Evolutionary conservation across 2,113 vertebrate species (phyloP), one percentile per base, ranked within the genome.

Genomic region (Cinclus mexicanus): DNA sequence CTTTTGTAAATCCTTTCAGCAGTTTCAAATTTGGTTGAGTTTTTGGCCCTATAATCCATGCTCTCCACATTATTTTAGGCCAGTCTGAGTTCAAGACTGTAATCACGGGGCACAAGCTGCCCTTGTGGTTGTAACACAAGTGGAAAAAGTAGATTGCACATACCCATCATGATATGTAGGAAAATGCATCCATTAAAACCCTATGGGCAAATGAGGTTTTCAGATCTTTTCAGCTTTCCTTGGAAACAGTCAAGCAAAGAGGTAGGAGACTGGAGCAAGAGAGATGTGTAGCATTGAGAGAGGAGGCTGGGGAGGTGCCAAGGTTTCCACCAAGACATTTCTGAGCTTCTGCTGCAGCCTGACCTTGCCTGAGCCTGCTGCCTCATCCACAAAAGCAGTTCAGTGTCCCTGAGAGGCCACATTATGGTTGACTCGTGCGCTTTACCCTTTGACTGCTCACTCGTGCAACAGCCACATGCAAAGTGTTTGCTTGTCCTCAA

Each of bases 1-100:
- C 46, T 37, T 87, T 41, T 77, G 52, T 70, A 67, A 91, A 69
- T 61, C 37, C 59, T 85, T 39, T 15, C 55, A 91, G 39, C 53
- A 50, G 56, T 70, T 87, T 71, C 74, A 85, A 87, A 93, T 87
- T 88, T 88, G 63, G 39, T 50, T 4, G 22, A 18, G 53, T 82
- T 23, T 25, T 57, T 77, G 84, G 49, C 63, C 64, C 69, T 94
- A 77, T 94, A 75, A 79, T 89, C 83, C 50, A 1, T 65, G 22
- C 39, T 75, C 65, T 93, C 26, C 33, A 52, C 33, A 77, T 79
- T 88, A 94, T 94, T 94, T 95, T 83, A 80, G 67, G 67, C 81
- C 69, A 60, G 22, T 15, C 65, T 63, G 67, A 65, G 63, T 47
- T 87, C 82, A 83, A 50, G 70, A 10, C 91, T 96, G 15, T 85